phyloP scores from a whole-genome alignment of 2,888 invertebrate genomes.

The Sesamia inferens region DNA sequence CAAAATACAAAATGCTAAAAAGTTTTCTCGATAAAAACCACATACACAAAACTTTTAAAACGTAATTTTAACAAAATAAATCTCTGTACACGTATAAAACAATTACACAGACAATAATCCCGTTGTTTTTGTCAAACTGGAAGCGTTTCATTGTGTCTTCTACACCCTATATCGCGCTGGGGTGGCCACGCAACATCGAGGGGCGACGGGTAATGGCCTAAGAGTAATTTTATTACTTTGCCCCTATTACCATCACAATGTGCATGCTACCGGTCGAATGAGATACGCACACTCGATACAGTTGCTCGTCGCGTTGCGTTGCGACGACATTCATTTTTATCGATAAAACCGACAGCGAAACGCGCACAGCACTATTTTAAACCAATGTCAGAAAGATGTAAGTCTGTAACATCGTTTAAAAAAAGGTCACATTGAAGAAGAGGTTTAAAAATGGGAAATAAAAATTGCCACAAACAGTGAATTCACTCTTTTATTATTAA shows the following conservation, averaged over 20 bases:
- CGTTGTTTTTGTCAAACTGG: constrained; percentile 82
- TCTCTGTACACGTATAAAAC: constrained; percentile 78
- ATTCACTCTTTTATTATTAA: constrained; percentile 79
- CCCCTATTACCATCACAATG: constrained; percentile 90
- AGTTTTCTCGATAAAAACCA: constrained; percentile 40
- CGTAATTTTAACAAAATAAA: constrained; percentile 70
- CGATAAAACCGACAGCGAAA: constrained; percentile 55
- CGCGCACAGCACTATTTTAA: constrained; percentile 59
- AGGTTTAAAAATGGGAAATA: constrained; percentile 57
- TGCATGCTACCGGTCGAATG: constrained; percentile 85
- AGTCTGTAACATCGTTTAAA: constrained; percentile 33
- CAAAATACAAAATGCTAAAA: constrained; percentile 38
- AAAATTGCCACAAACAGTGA: constrained; percentile 60
- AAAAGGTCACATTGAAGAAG: constrained; percentile 40
- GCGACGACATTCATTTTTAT: constrained; percentile 60
- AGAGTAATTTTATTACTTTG: constrained; percentile 90
- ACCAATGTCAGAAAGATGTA: constrained; percentile 29
- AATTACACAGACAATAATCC: constrained; percentile 84
- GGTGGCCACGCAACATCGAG: constrained; percentile 72
- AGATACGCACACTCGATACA: constrained; percentile 76
- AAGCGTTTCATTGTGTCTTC: constrained; percentile 82
- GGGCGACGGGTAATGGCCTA: constrained; percentile 89
- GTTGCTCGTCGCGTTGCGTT: constrained; percentile 55
- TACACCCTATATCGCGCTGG: constrained; percentile 84
- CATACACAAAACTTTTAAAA: constrained; percentile 51